Base-by-base conservation (phyloP, 2,888 invertebrate species). In the Brachylomia viminalis region DNA sequence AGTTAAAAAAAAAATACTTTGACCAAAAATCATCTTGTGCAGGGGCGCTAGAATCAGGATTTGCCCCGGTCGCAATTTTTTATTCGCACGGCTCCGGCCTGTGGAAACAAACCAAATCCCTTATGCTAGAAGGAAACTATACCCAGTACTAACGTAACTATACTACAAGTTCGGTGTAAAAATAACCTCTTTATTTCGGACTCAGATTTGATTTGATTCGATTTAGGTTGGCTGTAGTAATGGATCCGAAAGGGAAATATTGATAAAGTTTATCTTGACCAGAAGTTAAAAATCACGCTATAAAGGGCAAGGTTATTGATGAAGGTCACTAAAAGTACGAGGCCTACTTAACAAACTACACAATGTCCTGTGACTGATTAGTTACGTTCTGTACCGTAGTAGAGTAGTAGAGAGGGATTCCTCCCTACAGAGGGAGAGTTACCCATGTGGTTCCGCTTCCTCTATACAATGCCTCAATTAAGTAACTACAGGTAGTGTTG, bases 221-320 rank as follows among this genome's bases (percentile, higher is more conserved):
- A 45, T 65, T 47, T 5, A 23, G 23, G 20, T 65, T 23, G 5
- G 47, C 30, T 15, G n/a, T 52, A 4, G 27, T 33, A 45, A 54
- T 66, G 33, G 15, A 56, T 33, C 42, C 56, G 17, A 66, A 49
- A 79, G 62, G 23, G 17, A 49, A 47, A 47, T 59, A 56, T 74
- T 66, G 33, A 27, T 15, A 47, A 64, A 58, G 27, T 58, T 69
- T 33, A 49, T 65, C 69, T 70, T 70, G 65, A 45, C 54, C 49
- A n/a, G 30, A 27, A 47, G 27, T 27, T 73, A 64, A 65, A 79
- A 68, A 73, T 73, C 54, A 72, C 17, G 61, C 30, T 65, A 11
- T 62, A 47, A 49, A 56, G 20, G 45, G 15, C 52, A 59, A 58
- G 64, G 58, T 71, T 52, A n/a, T 58, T 71, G 42, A 72, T 59